Conservation (phyloP, 1,140 invertebrate species). For the Sycophila sp. region DNA sequence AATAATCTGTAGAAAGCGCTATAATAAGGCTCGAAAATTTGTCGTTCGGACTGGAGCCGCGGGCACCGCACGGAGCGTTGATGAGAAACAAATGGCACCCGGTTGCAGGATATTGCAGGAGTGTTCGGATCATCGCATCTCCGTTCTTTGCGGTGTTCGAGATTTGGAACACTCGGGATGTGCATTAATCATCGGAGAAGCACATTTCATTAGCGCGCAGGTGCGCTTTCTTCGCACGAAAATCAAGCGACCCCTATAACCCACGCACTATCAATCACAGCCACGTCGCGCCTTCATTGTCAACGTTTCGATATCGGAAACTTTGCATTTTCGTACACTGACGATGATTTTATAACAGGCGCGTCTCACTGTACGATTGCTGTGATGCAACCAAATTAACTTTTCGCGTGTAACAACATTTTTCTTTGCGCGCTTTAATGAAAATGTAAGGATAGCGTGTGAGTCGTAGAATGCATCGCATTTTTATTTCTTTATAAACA, state of each 20-base stretch:
- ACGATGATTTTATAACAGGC: no score
- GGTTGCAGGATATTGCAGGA: slow-evolving; percentile 16
- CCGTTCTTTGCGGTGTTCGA: background rate
- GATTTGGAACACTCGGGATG: background rate
- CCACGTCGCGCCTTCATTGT: background rate
- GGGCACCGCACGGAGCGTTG: background rate
- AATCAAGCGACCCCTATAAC: background rate
- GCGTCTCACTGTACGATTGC: no score
- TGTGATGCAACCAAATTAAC: no score
- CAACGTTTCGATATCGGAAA: no score
- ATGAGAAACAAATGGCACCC: slow-evolving; percentile 7
- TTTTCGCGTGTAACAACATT: no score
- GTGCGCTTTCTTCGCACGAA: background rate
- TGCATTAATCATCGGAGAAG: slow-evolving; percentile 16
- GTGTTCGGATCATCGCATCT: background rate
- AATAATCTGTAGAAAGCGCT: background rate
- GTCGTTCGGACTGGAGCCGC: no score
- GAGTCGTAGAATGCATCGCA: no score
- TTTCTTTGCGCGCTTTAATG: no score
- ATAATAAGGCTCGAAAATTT: background rate
- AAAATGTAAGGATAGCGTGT: no score
- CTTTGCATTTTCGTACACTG: background rate
- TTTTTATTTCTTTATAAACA: no score
- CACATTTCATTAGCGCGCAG: slow-evolving; percentile 28
- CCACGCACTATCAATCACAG: slow-evolving; percentile 8